phyloP scores from a whole-genome alignment of 2,888 invertebrate genomes.

The Plebejus argus region DNA sequence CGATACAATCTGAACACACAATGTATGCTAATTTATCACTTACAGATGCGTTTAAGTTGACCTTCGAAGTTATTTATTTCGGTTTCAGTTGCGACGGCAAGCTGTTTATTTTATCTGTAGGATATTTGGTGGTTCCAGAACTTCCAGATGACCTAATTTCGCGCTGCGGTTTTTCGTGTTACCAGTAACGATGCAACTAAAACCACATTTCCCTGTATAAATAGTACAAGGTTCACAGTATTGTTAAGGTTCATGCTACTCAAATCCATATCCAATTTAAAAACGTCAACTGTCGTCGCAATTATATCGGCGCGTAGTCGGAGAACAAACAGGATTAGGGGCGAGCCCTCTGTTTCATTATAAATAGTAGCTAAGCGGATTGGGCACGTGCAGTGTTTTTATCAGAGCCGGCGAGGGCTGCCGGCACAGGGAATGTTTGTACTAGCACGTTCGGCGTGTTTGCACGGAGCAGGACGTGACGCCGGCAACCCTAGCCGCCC shows the following conservation, averaged over 20 bases:
- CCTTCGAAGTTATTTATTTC: not conserved
- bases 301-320: conserved; percentile 39
- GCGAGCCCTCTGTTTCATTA: conserved; percentile 59
- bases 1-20: not conserved
- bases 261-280: conserved; percentile 31
- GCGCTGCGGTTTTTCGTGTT: not conserved
- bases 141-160: not conserved
- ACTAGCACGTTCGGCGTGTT: not conserved
- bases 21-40: conserved; percentile 19
- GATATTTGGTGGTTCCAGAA: not conserved
- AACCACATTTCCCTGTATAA: not conserved
- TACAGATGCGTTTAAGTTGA: not conserved
- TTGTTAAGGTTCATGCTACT: not conserved
- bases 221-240: not conserved
- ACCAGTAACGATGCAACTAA: not conserved
- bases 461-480: not conserved
- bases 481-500: conserved; percentile 44
- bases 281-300: conserved; percentile 37
- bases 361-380: conserved; percentile 71
- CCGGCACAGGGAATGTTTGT: not conserved
- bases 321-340: conserved; percentile 59
- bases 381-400: conserved; percentile 75
- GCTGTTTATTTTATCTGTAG: not conserved
- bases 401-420: conserved; percentile 53
- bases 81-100: not conserved